Conservation (phyloP, 2,113 vertebrate species). For the Crocuta crocuta region DNA sequence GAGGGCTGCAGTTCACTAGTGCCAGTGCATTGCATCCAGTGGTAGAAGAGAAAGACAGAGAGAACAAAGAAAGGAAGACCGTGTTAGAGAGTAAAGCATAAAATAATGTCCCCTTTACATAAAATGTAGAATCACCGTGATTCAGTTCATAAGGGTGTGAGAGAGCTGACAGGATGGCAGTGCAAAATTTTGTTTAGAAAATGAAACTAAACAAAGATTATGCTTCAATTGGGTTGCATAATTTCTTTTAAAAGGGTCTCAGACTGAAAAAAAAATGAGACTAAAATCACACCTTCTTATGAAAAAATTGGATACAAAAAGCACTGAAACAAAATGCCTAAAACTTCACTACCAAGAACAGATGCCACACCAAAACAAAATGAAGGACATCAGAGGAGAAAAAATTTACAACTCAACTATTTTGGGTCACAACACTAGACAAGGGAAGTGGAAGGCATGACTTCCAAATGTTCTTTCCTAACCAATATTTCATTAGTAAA, state of each 20-base stretch:
- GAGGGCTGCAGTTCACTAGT: conserved; percentile 99
- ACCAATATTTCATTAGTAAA: conserved; percentile 90
- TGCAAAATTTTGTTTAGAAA: conserved; percentile 83
- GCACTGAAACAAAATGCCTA: conserved; percentile 81
- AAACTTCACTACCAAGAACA: conserved; percentile 74
- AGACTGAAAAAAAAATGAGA: conserved; percentile 81
- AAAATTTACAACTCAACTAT: conserved; percentile 65
- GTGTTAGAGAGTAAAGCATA: conserved; percentile 92
- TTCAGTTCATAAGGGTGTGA: conserved; percentile 85
- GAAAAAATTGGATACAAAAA: conserved; percentile 81
- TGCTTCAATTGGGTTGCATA: conserved; percentile 78
- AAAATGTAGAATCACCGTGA: conserved; percentile 87
- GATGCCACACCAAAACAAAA: conserved; percentile 84
- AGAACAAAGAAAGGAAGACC: conserved; percentile 93
- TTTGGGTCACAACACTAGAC: conserved; percentile 60
- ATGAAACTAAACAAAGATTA: conserved; percentile 86
- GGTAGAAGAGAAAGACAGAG: conserved; percentile 92
- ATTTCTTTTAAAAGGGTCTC: conserved; percentile 73
- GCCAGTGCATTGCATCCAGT: conserved; percentile 94
- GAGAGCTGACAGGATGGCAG: conserved; percentile 83
- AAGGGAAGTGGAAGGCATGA: conserved; percentile 40
- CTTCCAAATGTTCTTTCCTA: conserved; percentile 90
- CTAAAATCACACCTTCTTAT: conserved; percentile 81
- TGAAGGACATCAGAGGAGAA: conserved; percentile 79
- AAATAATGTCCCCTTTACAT: conserved; percentile 89